Evolutionary conservation across 53 echinoderm and acorn worm genomes (phyloP).

Genomic region (Temnopleurus reevesii): DNA sequence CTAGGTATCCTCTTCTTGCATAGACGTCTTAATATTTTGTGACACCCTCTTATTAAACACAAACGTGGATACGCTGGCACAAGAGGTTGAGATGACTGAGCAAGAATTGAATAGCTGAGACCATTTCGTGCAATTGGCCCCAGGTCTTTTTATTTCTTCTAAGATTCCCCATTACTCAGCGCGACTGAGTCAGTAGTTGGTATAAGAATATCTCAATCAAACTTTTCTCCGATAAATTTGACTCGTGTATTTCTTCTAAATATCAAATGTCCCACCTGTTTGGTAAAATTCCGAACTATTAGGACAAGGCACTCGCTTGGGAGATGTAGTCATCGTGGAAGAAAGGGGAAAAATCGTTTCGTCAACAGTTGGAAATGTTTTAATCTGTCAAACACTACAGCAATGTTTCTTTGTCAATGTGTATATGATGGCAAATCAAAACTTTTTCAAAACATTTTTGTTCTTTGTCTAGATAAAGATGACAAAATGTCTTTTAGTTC

Average conservation of each 20-base stretch:
- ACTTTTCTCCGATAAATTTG: background rate
- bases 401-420: no score
- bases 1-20: no score
- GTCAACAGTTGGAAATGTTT: background rate
- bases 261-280: conserved; percentile 20
- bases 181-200: background rate
- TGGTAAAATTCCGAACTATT: background rate
- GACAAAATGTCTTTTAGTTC: no score
- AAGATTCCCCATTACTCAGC: background rate
- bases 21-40: background rate
- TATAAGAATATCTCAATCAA: background rate
- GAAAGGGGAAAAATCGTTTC: background rate
- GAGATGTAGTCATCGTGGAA: background rate
- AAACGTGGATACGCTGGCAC: no score
- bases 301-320: background rate
- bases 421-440: background rate
- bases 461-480: no score
- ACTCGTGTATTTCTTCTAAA: background rate
- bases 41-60: no score
- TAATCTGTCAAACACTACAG: background rate
- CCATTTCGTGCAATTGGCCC: no score
- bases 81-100: no score
- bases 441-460: background rate
- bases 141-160: background rate
- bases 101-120: no score